Percentiles rank a stretch among this genome's conserved stretches.
These are phyloP conservation scores for Potamilus streckersoni DNA, from an alignment of 1,140 invertebrate species.

Conservation along the genomic window DNA sequence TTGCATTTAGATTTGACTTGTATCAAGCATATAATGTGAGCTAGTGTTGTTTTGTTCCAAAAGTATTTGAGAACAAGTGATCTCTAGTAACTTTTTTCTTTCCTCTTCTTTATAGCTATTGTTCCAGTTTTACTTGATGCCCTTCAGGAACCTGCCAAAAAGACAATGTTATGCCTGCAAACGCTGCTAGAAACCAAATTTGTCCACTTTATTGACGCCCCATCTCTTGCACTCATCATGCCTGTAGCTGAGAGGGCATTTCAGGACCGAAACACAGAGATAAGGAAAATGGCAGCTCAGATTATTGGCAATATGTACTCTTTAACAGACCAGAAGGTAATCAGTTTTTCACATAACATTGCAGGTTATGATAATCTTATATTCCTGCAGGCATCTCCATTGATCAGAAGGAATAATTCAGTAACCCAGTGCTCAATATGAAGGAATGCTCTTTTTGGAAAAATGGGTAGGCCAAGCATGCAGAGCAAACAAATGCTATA, in stretches of 20 bases:
- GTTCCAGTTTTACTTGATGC: constrained; percentile 86
- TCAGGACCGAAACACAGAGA: constrained; percentile 96
- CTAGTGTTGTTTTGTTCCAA: too few relatives aligned
- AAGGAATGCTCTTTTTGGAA: too few relatives aligned
- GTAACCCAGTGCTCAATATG: too few relatives aligned
- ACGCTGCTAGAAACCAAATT: constrained; percentile 97
- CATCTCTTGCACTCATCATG: constrained; percentile 98
- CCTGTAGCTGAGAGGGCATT: constrained; percentile 98
- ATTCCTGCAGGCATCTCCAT: too few relatives aligned
- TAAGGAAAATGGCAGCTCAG: constrained; percentile 96
- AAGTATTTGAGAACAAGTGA: too few relatives aligned
- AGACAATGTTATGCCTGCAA: constrained; percentile 91
- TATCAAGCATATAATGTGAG: too few relatives aligned
- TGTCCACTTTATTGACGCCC: constrained; percentile 99
- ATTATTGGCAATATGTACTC: constrained; percentile 99
- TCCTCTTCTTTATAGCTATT: constrained; percentile 51
- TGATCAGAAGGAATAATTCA: too few relatives aligned
- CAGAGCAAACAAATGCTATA: too few relatives aligned
- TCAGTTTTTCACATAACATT: background rate
- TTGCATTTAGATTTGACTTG: too few relatives aligned
- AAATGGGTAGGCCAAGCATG: too few relatives aligned
- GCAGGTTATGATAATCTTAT: too few relatives aligned
- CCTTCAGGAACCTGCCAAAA: constrained; percentile 95
- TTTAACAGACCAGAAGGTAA: constrained; percentile 93
- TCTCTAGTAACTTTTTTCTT: background rate